These are phyloP conservation scores for Synaphobranchus kaupii DNA, from an alignment of 2,797 vertebrate genomes.

Conservation along the genomic window DNA sequence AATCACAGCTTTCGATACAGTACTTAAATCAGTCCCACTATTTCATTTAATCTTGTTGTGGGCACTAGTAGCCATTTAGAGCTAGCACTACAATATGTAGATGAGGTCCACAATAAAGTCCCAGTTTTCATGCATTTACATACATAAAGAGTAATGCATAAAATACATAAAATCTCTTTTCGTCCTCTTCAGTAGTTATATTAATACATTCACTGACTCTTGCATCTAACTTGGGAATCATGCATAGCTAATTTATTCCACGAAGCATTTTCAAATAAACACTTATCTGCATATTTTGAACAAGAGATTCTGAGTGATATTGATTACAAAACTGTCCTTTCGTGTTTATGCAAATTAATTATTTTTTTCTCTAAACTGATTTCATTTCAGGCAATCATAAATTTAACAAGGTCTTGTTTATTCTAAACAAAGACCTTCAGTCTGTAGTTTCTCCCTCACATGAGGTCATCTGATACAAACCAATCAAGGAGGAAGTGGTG, in stretches of 20 bases:
- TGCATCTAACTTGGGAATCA: background rate
- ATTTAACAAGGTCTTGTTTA: background rate
- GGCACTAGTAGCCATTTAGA: background rate
- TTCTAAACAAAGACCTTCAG: slow-evolving; percentile 25
- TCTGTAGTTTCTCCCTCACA: slow-evolving; percentile 37
- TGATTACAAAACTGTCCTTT: too few relatives aligned
- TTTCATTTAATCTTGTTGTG: background rate
- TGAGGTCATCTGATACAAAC: slow-evolving; percentile 75
- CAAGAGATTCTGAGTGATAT: too few relatives aligned
- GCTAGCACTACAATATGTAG: background rate
- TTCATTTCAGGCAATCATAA: background rate
- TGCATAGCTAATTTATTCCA: background rate
- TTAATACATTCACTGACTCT: background rate
- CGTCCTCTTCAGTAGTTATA: background rate
- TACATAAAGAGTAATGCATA: background rate
- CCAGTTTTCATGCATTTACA: background rate
- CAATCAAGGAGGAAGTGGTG: slow-evolving; percentile 85
- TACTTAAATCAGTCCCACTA: background rate
- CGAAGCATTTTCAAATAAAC: background rate
- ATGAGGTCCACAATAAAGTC: background rate
- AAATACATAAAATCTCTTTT: background rate
- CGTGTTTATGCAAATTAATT: too few relatives aligned
- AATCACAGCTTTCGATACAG: background rate
- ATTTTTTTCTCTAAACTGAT: too few relatives aligned
- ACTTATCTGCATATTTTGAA: background rate